Evolutionary conservation across 2,113 vertebrate species (phyloP).

Genomic region (Podarcis cretensis): DNA sequence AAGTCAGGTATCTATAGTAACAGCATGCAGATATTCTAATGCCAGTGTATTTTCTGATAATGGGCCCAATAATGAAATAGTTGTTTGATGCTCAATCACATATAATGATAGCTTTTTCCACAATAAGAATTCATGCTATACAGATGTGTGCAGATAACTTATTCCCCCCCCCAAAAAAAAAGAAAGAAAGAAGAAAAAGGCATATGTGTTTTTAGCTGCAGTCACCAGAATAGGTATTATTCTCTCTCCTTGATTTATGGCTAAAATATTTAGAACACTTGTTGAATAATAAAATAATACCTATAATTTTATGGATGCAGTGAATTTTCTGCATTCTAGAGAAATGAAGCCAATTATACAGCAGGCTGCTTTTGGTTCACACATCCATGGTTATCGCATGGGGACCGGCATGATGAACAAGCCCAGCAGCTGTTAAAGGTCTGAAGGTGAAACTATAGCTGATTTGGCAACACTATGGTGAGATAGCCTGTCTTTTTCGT

Average conservation of each 20-base stretch:
- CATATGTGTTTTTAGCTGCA: background rate
- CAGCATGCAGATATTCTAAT: conserved; percentile 28
- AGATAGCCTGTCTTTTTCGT: background rate
- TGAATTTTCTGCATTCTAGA: background rate
- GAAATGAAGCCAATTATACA: accelerated
- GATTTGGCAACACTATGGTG: background rate
- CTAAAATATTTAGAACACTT: background rate
- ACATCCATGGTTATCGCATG: background rate
- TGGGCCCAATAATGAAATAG: conserved; percentile 67
- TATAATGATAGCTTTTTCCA: conserved; percentile 67
- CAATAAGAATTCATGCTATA: conserved; percentile 25
- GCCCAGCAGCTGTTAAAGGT: background rate
- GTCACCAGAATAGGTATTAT: background rate
- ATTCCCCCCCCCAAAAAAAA: background rate
- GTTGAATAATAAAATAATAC: background rate
- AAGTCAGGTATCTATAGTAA: conserved; percentile 66
- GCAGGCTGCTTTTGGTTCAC: background rate
- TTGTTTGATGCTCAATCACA: conserved; percentile 69
- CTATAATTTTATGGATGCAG: background rate
- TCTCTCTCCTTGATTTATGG: background rate
- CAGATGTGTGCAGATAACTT: background rate
- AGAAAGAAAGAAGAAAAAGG: background rate
- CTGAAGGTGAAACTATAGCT: background rate
- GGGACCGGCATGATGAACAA: background rate
- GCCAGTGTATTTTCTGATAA: conserved; percentile 49